phyloP scores from a whole-genome alignment of 2,113 vertebrate genomes.

The Mormyrus iriodes region DNA sequence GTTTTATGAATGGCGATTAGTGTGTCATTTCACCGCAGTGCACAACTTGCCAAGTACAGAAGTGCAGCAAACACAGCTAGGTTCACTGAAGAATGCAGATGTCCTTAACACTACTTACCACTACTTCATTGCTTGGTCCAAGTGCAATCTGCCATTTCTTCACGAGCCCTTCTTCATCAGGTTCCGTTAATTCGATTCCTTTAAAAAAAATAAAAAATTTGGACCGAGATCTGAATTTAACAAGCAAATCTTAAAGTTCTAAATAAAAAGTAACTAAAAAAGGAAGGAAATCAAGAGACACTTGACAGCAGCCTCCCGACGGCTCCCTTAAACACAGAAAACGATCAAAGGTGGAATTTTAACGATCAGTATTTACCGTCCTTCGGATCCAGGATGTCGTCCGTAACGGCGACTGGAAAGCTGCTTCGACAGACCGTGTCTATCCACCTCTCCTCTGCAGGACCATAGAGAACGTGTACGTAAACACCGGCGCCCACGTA shows the following conservation, averaged over 20 bases:
- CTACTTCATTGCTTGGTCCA: slow-evolving; percentile 78
- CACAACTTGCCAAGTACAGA: not conserved
- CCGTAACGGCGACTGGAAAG: not conserved
- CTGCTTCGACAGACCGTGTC: not conserved
- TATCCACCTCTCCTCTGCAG: not conserved
- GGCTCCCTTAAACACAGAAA: not conserved
- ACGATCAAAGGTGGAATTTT: not conserved
- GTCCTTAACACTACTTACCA: slow-evolving; percentile 63
- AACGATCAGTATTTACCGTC: not conserved
- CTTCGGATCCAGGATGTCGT: not conserved
- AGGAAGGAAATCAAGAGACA: not conserved
- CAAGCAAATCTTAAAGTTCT: not conserved
- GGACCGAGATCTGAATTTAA: not conserved
- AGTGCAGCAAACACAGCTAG: not conserved
- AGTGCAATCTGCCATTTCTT: slow-evolving; percentile 81
- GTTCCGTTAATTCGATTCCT: slow-evolving; percentile 43
- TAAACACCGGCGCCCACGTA: not conserved
- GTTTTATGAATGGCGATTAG: not conserved
- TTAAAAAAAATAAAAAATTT: slow-evolving; percentile 16
- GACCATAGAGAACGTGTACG: not conserved
- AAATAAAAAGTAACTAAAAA: not conserved
- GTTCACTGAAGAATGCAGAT: not conserved
- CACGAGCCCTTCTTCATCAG: slow-evolving; percentile 56
- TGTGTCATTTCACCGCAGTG: not conserved
- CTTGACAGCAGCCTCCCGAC: not conserved